Evolutionary conservation across 1,140 invertebrate species (phyloP), one percentile per base, ranked within the genome.

Genomic region (Hestina assimilis): DNA sequence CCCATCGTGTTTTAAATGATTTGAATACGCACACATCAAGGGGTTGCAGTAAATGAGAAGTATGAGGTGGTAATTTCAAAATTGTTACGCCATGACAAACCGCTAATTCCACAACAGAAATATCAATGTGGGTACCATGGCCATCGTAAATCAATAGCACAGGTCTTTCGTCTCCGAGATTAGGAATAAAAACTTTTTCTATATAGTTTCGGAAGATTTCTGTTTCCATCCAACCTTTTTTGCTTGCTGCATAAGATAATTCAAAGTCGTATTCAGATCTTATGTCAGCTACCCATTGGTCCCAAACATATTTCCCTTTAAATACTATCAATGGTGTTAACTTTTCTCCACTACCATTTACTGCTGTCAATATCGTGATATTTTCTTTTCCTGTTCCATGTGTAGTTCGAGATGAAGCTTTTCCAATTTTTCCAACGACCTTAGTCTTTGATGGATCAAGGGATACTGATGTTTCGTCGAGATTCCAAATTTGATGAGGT

Each of bases 101-200:
- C 24, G 54, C 63, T 21, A 60, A 60, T 15, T 20, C 20, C 20
- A 60, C 62, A 26, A 78, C 73, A 51, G 54, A 43, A 7, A 23
- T n/a, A 45, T 60, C 61, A 9, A 83, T 53, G 55, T 83, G 78
- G 17, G 57, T 42, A 9, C 9, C 20, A 60, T 85, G 76, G 7
- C 72, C 78, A 66, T 84, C 78, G 65, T 73, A 81, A 55, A 83
- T 60, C 29, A 79, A 33, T 31, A 79, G 21, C 24, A 72, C 59
- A 21, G 70, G 75, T 23, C 71, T 38, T 40, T 72, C 40, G 29
- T 51, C 17, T 11, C 45, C 60, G 12, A 58, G 12, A 41, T 31
- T 47, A 23, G 59, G 53, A 4, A 63, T 45, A 17, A 63, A 40
- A 24, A 47, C 19, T 21, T 57, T 63, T 57, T 20, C 7, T 59